Percentiles rank a stretch among this genome's conserved stretches.
phyloP scores from a whole-genome alignment of 35 echinoderm and acorn worm genomes.

The Apostichopus californicus region DNA sequence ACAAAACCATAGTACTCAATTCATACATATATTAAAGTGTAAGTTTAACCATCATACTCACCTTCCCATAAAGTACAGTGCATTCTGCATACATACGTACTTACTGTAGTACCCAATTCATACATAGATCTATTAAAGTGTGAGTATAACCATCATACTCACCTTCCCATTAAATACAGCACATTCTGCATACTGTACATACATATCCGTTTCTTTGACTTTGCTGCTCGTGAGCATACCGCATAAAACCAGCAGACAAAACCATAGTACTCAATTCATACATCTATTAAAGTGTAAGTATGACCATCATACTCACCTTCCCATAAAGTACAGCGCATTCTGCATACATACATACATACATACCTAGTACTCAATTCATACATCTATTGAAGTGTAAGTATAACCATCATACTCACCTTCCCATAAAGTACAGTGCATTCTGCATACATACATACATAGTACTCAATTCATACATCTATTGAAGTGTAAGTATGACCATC shows the following conservation, averaged over 20 bases:
- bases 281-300: too few species aligned
- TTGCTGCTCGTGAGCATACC: too few species aligned
- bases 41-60: constrained; percentile 8
- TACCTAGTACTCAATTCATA: too few species aligned
- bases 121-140: neutral
- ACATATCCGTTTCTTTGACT: too few species aligned
- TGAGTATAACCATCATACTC: neutral
- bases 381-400: too few species aligned
- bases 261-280: neutral
- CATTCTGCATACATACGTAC: constrained; percentile 83
- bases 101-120: neutral
- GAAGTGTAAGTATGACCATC: too few species aligned
- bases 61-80: constrained; percentile 97
- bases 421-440: constrained; percentile 96
- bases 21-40: neutral
- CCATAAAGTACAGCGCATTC: constrained; percentile 97
- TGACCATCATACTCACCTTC: constrained; percentile 62
- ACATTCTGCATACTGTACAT: constrained; percentile 99
- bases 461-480: neutral
- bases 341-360: constrained; percentile 98
- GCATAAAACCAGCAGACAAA: too few species aligned
- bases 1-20: neutral
- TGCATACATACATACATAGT: constrained; percentile 66
- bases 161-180: constrained; percentile 99
- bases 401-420: too few species aligned